Percentiles rank a stretch among this genome's conserved stretches.
Evolutionary conservation across 2,888 invertebrate species (phyloP).

Genomic region (Metellina segmentata): DNA sequence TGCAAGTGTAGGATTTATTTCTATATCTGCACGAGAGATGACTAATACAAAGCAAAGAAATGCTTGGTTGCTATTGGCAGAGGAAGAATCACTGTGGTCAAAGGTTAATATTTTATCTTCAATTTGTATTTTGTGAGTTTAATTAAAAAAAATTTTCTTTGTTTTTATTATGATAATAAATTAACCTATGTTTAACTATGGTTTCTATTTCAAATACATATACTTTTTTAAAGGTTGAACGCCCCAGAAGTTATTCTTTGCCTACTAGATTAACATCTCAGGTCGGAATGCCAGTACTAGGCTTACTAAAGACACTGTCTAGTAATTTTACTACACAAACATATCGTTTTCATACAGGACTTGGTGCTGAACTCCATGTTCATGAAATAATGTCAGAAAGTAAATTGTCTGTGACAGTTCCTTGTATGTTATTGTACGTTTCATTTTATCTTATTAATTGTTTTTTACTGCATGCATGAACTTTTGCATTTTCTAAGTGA

Average conservation of each 20-base stretch:
- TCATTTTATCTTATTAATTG: conserved; percentile 78
- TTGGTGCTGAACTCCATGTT: conserved; percentile 94
- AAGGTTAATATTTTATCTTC: conserved; percentile 34
- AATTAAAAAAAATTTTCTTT: background rate
- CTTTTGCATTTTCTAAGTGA: too few species aligned
- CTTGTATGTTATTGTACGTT: conserved; percentile 92
- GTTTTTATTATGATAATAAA: background rate
- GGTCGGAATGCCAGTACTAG: conserved; percentile 69
- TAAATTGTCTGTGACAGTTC: conserved; percentile 90
- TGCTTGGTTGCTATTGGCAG: conserved; percentile 73
- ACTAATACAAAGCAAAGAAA: conserved; percentile 70
- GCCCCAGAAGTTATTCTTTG: conserved; percentile 75
- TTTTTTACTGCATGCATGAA: background rate
- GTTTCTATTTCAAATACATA: background rate
- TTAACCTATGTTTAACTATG: background rate
- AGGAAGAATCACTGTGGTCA: conserved; percentile 70
- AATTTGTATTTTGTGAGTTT: background rate
- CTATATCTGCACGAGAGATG: conserved; percentile 88
- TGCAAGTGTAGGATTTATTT: conserved; percentile 89
- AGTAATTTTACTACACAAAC: conserved; percentile 87
- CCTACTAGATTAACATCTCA: conserved; percentile 61
- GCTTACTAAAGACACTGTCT: conserved; percentile 79
- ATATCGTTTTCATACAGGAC: conserved; percentile 93
- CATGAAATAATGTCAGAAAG: conserved; percentile 96
- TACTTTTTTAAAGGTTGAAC: conserved; percentile 58